Evolutionary conservation across 2,797 vertebrate genomes (phyloP), one percentile per base, ranked within the genome.

Genomic region (Philypnodon macrostomus): DNA sequence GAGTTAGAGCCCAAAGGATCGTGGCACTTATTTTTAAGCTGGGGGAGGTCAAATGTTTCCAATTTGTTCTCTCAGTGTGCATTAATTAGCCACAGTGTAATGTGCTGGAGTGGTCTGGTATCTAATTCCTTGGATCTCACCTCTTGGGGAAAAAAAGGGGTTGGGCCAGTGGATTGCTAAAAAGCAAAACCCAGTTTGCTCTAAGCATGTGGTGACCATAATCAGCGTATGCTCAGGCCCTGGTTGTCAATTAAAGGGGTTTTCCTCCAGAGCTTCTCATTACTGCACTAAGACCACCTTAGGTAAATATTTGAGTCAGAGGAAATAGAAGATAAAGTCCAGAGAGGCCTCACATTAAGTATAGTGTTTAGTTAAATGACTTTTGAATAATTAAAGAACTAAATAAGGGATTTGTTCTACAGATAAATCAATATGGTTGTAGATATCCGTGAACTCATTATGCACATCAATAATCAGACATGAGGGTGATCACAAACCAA

Each of bases 11-110:
- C 83, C 84, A 73, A 60, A 87, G 85, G 75, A 83, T 85, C 77
- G 59, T 75, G 53, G 64, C 67, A 57, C 78, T 86, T 90, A 87
- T 89, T 88, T 88, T 89, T 88, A 88, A 77, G 69, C 77, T 19
- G 23, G 55, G 58, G 49, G 75, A 89, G 88, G 90, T 87, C 85
- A 89, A 84, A 83, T 69, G 76, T 78, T 84, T 87, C 80, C 3
- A 50, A 81, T 84, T 75, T 71, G 65, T 69, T 80, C 73, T 79
- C 59, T 15, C 58, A n/a, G n/a, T 63, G 61, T 70, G 58, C 69
- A 56, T 83, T 85, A 86, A 88, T 85, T 85, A 87, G 85, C 70
- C 37, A 56, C 46, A 76, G 83, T 70, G 61, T 70, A 64, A 88
- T 70, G 71, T 79, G 80, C 80, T 77, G 74, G 82, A 80, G 71